Evolutionary conservation across 2,113 vertebrate genomes (phyloP).

Genomic region (Odontesthes bonariensis): DNA sequence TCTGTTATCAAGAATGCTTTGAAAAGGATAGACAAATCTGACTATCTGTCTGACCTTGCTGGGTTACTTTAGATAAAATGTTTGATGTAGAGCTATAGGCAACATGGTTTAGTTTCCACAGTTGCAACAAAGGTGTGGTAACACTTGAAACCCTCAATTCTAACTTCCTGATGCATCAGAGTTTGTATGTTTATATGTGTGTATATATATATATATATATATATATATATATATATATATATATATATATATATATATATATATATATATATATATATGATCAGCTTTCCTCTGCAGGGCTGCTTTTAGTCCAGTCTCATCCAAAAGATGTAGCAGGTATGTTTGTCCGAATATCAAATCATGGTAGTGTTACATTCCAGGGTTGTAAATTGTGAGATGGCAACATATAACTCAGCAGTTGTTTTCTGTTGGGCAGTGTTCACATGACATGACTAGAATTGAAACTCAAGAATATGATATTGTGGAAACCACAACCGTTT

Average conservation of each 20-base stretch:
- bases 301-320: background rate
- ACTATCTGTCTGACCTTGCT: background rate
- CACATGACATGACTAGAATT: background rate
- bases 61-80: too few relatives aligned
- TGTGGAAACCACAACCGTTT: background rate
- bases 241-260: too few relatives aligned
- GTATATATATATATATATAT: too few relatives aligned
- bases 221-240: too few relatives aligned
- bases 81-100: background rate
- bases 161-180: constrained; percentile 40
- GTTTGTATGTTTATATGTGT: too few relatives aligned
- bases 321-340: background rate
- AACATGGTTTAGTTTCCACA: background rate
- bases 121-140: constrained; percentile 1
- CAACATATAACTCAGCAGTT: background rate
- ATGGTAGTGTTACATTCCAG: background rate
- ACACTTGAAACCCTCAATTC: constrained; percentile 15
- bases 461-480: background rate
- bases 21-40: background rate
- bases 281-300: too few relatives aligned
- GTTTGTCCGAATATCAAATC: background rate
- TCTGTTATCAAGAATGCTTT: background rate
- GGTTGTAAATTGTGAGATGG: background rate
- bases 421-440: background rate
- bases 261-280: too few relatives aligned